Conservation (phyloP, 2,797 vertebrate species). For the Brachyrhaphis roseni region DNA sequence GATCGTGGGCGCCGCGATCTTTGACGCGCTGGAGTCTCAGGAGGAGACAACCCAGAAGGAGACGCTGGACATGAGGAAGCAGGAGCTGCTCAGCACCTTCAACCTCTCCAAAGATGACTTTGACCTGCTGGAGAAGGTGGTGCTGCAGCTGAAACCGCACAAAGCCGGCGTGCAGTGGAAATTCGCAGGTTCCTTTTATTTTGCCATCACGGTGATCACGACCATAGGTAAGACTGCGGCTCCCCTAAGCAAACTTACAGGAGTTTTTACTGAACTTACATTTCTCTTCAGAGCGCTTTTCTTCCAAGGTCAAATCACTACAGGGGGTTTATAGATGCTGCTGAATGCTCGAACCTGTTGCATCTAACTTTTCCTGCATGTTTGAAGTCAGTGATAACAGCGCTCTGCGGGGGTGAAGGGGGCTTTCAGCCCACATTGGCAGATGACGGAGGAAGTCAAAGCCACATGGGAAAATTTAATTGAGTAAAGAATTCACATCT, state of each 20-base stretch:
- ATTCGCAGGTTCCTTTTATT: constrained; percentile 95
- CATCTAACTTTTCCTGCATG: background rate
- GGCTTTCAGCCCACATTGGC: background rate
- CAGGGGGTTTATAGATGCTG: background rate
- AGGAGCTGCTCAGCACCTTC: constrained; percentile 83
- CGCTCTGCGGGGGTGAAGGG: background rate
- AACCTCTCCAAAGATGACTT: constrained; percentile 85
- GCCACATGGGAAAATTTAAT: background rate
- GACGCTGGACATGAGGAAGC: constrained; percentile 76
- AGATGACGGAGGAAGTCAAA: background rate
- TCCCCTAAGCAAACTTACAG: background rate
- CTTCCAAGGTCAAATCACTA: background rate
- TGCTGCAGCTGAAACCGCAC: constrained; percentile 91
- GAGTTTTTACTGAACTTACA: background rate
- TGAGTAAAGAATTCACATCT: background rate
- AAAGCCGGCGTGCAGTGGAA: constrained; percentile 94
- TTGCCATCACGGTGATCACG: constrained; percentile 96
- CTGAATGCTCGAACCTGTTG: constrained; percentile 7
- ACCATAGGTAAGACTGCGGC: constrained; percentile 87
- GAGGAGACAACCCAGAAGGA: constrained; percentile 82
- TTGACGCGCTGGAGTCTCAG: constrained; percentile 90
- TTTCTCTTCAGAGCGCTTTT: background rate
- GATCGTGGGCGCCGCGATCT: constrained; percentile 92
- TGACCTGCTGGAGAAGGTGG: constrained; percentile 86
- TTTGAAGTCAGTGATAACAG: background rate